Conservation (phyloP, 2,888 invertebrate species). For the Sipha maydis region DNA sequence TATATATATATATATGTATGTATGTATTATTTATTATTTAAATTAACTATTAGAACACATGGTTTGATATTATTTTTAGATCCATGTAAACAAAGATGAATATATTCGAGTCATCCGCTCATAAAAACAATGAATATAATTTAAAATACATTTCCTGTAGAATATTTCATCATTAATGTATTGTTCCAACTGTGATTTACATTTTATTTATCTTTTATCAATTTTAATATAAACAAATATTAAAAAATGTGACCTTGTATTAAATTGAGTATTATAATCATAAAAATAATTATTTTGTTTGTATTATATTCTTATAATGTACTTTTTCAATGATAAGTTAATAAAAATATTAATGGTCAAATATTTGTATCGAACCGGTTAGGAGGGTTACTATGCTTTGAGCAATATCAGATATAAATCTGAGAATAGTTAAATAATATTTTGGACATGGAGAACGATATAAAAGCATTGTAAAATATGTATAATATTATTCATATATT, state of each 20-base stretch:
- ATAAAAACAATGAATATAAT: slow-evolving; percentile 42
- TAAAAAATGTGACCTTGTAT: slow-evolving; percentile 27
- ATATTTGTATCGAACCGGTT: neutral
- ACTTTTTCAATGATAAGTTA: neutral
- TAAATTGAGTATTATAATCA: slow-evolving; percentile 17
- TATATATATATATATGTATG: too few species aligned
- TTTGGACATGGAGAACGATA: too few species aligned
- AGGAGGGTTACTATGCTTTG: neutral
- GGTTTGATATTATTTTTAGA: neutral
- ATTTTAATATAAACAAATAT: slow-evolving; percentile 38
- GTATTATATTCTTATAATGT: neutral
- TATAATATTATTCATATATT: neutral
- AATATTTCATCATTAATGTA: slow-evolving; percentile 39
- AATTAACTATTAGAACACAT: neutral
- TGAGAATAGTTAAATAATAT: neutral
- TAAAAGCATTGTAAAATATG: neutral
- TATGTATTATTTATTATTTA: neutral
- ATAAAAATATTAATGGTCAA: neutral
- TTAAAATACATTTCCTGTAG: slow-evolving; percentile 44
- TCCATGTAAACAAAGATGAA: neutral
- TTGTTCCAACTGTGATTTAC: slow-evolving; percentile 40
- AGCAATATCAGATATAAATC: neutral
- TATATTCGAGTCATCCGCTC: neutral
- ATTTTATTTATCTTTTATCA: slow-evolving; percentile 47
- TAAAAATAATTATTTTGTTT: slow-evolving; percentile 11